phyloP scores from a whole-genome alignment of 1,140 invertebrate species.

The Drosophila arawakana region DNA sequence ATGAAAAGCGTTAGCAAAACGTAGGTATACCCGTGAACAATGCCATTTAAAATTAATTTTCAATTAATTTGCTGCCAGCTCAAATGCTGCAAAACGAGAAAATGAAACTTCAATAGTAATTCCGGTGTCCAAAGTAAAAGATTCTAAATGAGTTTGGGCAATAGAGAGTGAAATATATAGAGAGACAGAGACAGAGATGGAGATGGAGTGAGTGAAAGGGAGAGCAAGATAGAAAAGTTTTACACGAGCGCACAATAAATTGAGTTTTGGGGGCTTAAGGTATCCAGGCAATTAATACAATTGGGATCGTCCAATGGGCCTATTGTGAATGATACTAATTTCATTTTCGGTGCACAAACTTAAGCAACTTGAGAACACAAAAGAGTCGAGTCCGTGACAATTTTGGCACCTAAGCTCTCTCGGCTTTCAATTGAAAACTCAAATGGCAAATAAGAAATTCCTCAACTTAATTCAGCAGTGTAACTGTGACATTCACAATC shows the following conservation, averaged over 20 bases:
- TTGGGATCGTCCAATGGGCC: conserved; percentile 30
- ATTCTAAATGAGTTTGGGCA: conserved; percentile 33
- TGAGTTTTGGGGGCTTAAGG: conserved; percentile 60
- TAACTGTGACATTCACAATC: no score
- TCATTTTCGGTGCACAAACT: conserved; percentile 47
- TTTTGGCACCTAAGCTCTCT: conserved; percentile 3
- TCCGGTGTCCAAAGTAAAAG: conserved; percentile 18
- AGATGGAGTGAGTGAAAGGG: background rate
- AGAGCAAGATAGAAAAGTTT: conserved; percentile 5
- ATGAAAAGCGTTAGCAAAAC: conserved; percentile 11
- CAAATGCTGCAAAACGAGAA: background rate
- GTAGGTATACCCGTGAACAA: conserved; percentile 63
- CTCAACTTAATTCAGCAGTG: no score
- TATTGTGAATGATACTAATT: conserved; percentile 71
- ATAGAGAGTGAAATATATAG: background rate
- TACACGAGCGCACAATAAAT: conserved; percentile 54
- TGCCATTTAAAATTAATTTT: conserved; percentile 80
- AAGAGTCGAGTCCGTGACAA: conserved; percentile 42
- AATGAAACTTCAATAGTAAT: conserved; percentile 28
- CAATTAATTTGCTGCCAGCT: conserved; percentile 66
- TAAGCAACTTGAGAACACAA: conserved; percentile 29
- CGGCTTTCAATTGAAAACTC: no score
- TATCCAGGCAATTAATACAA: conserved; percentile 64
- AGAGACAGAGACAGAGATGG: no score
- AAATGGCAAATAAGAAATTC: no score